phyloP scores from a whole-genome alignment of 2,113 vertebrate genomes.

The Melozone crissalis region DNA sequence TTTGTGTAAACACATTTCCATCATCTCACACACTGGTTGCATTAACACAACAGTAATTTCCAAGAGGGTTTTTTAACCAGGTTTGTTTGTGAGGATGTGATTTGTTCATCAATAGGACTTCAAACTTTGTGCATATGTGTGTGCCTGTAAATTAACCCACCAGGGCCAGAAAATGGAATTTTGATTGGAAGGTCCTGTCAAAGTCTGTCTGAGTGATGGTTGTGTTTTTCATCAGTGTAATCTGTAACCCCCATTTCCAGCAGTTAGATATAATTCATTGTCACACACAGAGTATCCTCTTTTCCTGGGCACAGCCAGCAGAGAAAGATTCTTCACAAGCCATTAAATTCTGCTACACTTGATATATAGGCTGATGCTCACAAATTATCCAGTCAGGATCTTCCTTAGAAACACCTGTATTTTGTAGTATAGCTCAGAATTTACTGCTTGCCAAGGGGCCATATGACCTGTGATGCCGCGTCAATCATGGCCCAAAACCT shows the following conservation, averaged over 20 bases:
- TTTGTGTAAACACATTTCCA: background rate
- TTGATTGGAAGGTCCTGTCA: constrained; percentile 59
- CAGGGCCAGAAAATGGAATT: constrained; percentile 25
- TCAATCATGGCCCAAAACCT: constrained; percentile 62
- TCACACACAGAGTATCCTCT: constrained; percentile 4
- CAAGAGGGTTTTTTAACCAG: background rate
- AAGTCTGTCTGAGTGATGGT: constrained; percentile 55
- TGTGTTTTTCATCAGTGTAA: constrained; percentile 56
- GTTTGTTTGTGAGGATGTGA: constrained; percentile 33
- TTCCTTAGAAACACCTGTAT: constrained; percentile 63
- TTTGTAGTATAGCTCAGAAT: constrained; percentile 46
- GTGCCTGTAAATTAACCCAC: background rate
- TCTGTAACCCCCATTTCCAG: constrained; percentile 52
- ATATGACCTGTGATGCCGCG: constrained; percentile 12
- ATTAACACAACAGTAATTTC: constrained; percentile 1
- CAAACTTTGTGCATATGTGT: background rate
- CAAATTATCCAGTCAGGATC: constrained; percentile 65
- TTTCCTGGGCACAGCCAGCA: background rate
- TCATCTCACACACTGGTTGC: background rate
- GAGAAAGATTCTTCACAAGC: constrained; percentile 19
- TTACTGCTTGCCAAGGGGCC: constrained; percentile 62
- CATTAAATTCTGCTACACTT: constrained; percentile 24
- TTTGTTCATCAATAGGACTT: constrained; percentile 6
- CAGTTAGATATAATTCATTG: constrained; percentile 52
- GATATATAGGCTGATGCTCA: constrained; percentile 49